Conservation (phyloP, 2,888 invertebrate species). For the Aelia acuminata region DNA sequence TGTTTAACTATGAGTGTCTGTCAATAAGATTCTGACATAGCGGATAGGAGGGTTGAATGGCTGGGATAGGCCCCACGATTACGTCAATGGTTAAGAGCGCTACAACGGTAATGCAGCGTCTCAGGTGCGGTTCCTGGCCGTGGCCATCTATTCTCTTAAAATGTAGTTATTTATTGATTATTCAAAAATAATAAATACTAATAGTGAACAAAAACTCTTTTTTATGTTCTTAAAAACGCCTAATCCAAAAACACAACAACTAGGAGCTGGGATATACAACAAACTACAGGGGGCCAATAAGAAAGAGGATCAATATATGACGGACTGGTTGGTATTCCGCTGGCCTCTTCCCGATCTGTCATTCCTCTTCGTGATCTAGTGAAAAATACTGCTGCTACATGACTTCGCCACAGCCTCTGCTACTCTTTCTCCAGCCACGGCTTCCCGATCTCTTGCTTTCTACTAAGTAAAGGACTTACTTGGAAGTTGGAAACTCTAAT, state of each 20-base stretch:
- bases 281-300: neutral
- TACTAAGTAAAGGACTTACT: neutral
- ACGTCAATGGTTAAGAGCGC: no score
- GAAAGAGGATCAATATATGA: slow-evolving; percentile 42
- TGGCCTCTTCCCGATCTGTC: neutral
- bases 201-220: no score
- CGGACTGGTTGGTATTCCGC: slow-evolving; percentile 24
- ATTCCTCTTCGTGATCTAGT: slow-evolving; percentile 42
- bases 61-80: no score
- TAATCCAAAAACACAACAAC: neutral
- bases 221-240: no score
- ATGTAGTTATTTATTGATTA: no score
- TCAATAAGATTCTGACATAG: no score
- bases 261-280: neutral
- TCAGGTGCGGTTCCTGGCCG: no score
- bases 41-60: no score
- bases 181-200: no score
- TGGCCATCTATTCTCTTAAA: no score
- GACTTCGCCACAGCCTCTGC: slow-evolving; percentile 21
- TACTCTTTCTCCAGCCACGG: neutral
- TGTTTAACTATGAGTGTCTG: no score
- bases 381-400: slow-evolving; percentile 53
- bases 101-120: no score
- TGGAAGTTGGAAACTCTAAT: neutral
- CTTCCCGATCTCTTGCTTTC: neutral